Evolutionary conservation across 1,140 invertebrate genomes (phyloP), one percentile per base, ranked within the genome.

Genomic region (Carposina sasakii): DNA sequence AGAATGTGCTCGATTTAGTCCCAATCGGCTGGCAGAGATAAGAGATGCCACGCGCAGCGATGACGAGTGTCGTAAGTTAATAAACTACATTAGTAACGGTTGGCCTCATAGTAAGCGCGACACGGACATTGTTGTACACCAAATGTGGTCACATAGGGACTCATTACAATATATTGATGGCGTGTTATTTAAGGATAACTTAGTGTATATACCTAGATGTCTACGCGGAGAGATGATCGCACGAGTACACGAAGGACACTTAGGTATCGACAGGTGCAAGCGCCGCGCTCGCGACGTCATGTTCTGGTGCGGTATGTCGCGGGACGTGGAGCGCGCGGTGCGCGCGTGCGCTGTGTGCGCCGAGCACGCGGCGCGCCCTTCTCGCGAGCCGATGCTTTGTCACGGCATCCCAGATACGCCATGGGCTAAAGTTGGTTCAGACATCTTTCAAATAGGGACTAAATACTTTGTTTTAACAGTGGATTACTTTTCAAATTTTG

Each of bases 261-360:
- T 73, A 17, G 73, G 71, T 13, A 48, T 48, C 22, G 46, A 48
- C 44, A 59, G 63, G 37, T 54, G 41, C n/a, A 67, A 68, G 48
- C 37, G 4, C 8, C 28, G 42, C 45, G 63, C 63, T 5, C 52
- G 48, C 34, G 33, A 71, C 19, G 17, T 58, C n/a, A 48, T 71
- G 3, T 69, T 51, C 51, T 71, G 67, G 70, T 63, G 62, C 17
- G 42, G 45, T 15, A 63, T 68, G 42, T 56, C 48, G 48, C 49
- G 30, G 12, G 34, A 66, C 20, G 55, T 72, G 5, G 51, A 59
- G 43, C 33, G 52, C 15, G 13, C 37, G 12, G 48, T 65, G n/a
- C 24, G 33, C 2, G 12, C 36, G 15, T 37, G 36, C 36, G 16
- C 9, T 20, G 19, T 20, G 36, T 37, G 36, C 36, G 36, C 36